These are phyloP conservation scores for Pterostichus niger DNA, from an alignment of 2,888 invertebrate species.

Conservation along the genomic window DNA sequence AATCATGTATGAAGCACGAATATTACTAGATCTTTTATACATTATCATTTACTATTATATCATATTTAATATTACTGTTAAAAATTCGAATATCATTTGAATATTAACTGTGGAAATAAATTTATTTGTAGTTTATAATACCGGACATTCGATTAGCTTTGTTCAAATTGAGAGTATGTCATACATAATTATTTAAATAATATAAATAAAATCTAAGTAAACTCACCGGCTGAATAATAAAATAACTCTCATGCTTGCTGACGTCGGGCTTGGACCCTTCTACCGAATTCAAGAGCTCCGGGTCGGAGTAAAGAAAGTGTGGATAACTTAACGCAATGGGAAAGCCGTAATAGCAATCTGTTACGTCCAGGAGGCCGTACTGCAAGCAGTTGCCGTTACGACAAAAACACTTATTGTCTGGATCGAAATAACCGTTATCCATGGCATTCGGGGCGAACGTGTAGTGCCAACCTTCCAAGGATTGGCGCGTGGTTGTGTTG, in stretches of 20 bases:
- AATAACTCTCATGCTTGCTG: constrained; percentile 83
- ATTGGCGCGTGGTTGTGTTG: constrained; percentile 81
- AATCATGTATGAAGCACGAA: too few relatives aligned
- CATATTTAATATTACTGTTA: too few relatives aligned
- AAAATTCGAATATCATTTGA: too few relatives aligned
- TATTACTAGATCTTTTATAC: too few relatives aligned
- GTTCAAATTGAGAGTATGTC: too few relatives aligned
- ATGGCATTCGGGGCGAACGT: constrained; percentile 87
- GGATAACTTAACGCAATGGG: constrained; percentile 94
- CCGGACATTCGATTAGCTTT: too few relatives aligned
- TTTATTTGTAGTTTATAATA: too few relatives aligned
- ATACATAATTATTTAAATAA: too few relatives aligned
- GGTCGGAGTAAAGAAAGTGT: constrained; percentile 89
- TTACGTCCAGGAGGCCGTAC: constrained; percentile 89
- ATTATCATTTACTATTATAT: too few relatives aligned
- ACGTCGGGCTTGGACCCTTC: constrained; percentile 84
- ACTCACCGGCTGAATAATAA: constrained; percentile 89
- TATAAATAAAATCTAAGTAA: too few relatives aligned
- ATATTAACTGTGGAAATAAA: too few relatives aligned
- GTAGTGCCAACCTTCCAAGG: constrained; percentile 86
- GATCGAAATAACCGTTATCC: constrained; percentile 86
- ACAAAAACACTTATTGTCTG: constrained; percentile 92
- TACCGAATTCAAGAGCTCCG: constrained; percentile 81
- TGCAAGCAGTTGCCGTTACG: constrained; percentile 84
- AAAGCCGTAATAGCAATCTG: constrained; percentile 93